A percentile compares a stretch with the other conserved stretches of the same genome.
phyloP scores from a whole-genome alignment of 2,113 vertebrate species.

The Coregonus clupeaformis region DNA sequence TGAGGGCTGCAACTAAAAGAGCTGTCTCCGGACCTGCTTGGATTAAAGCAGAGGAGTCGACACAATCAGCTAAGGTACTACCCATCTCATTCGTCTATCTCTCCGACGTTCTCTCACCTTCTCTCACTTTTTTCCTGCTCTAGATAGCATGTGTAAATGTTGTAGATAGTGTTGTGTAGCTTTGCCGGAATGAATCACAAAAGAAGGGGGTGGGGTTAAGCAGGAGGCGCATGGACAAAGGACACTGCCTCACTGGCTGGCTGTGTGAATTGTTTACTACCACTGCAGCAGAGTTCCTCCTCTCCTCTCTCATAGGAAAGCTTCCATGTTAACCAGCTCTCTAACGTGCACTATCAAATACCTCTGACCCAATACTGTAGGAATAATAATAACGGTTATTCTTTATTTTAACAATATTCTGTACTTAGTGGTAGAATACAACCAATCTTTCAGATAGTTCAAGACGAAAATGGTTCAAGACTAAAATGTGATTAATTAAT shows the following conservation, averaged over 20 bases:
- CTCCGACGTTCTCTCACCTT: neutral
- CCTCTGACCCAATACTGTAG: neutral
- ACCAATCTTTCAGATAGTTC: neutral
- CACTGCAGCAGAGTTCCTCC: conserved; percentile 39
- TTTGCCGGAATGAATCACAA: conserved; percentile 60
- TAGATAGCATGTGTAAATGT: conserved; percentile 30
- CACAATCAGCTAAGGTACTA: conserved; percentile 73
- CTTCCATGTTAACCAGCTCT: neutral
- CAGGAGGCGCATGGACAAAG: conserved; percentile 71
- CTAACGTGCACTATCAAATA: neutral
- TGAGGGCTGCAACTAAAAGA: conserved; percentile 74
- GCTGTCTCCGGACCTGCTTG: conserved; percentile 73
- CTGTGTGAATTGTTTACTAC: conserved; percentile 71
- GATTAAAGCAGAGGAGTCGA: conserved; percentile 71
- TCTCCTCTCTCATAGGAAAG: conserved; percentile 1
- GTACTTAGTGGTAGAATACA: neutral
- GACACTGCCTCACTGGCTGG: conserved; percentile 47
- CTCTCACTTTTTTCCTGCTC: conserved; percentile 5
- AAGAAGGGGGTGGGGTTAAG: conserved; percentile 76
- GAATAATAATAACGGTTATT: neutral
- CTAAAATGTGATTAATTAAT: too few relatives aligned
- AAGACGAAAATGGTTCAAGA: neutral
- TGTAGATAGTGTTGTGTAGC: conserved; percentile 38
- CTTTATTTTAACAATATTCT: too few relatives aligned
- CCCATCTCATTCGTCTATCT: conserved; percentile 20